phyloP scores from a whole-genome alignment of 2,888 invertebrate species.

The Thymelicus lineola region DNA sequence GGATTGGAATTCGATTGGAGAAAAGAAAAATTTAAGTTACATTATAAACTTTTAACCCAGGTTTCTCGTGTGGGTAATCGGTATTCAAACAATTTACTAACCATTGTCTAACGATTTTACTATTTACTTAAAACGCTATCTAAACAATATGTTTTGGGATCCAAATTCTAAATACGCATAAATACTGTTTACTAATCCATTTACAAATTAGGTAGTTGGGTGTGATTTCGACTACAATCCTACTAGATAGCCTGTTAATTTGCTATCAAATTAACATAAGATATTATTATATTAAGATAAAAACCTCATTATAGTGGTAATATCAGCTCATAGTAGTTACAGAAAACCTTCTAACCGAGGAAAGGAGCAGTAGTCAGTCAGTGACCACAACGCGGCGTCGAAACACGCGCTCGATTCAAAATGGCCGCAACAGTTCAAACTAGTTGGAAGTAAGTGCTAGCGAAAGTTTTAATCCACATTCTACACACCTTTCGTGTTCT shows the following conservation, averaged over 20 bases:
- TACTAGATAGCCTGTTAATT: background rate
- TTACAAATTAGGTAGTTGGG: background rate
- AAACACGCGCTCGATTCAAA: conserved; percentile 43
- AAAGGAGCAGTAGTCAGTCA: conserved; percentile 42
- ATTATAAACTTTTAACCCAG: too few species aligned
- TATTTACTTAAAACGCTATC: too few species aligned
- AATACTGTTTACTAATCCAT: background rate
- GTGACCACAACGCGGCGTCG: conserved; percentile 47
- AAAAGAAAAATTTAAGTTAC: too few species aligned
- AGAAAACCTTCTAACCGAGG: conserved; percentile 32
- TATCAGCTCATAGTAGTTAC: conserved; percentile 21
- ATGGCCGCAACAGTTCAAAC: conserved; percentile 71
- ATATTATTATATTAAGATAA: conserved; percentile 9
- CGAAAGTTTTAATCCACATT: conserved; percentile 40
- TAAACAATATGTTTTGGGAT: too few species aligned
- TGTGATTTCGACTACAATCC: background rate
- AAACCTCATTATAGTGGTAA: conserved; percentile 11
- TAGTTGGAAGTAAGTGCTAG: conserved; percentile 44
- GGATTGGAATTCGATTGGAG: too few species aligned
- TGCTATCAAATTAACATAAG: too few species aligned
- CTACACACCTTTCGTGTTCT: conserved; percentile 16
- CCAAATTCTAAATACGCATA: too few species aligned
- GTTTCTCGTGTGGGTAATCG: too few species aligned
- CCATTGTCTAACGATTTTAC: too few species aligned
- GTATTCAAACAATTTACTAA: too few species aligned